Evolutionary conservation across 2,888 invertebrate genomes (phyloP).

Genomic region (Drosophila paranaensis): DNA sequence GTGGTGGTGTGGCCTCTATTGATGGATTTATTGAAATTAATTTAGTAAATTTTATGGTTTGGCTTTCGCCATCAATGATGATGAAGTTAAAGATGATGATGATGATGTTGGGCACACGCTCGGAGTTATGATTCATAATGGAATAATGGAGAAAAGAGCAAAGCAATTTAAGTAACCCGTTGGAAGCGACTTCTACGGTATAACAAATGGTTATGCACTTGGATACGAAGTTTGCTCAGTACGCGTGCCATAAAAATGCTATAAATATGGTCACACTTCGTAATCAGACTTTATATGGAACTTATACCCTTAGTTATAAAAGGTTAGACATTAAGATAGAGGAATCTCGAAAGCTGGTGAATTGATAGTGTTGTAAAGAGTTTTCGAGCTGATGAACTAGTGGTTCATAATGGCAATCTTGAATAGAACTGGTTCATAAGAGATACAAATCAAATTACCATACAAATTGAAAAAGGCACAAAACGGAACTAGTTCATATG

Average conservation of each 20-base stretch:
- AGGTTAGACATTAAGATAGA: no score
- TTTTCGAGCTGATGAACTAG: neutral
- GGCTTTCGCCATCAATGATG: constrained; percentile 13
- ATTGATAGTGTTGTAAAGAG: no score
- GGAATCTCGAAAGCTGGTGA: neutral
- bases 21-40: constrained; percentile 78
- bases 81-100: constrained; percentile 3
- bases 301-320: neutral
- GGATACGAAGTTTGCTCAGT: constrained; percentile 5
- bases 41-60: constrained; percentile 55
- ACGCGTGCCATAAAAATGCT: constrained; percentile 5
- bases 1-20: constrained; percentile 43
- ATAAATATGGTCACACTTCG: constrained; percentile 24
- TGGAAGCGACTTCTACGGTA: constrained; percentile 16
- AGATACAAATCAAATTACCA: no score
- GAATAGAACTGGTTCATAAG: neutral
- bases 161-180: constrained; percentile 11
- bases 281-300: constrained; percentile 25
- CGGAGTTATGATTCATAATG: constrained; percentile 38
- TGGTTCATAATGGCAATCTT: neutral
- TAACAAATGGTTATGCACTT: constrained; percentile 12
- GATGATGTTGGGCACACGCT: constrained; percentile 30
- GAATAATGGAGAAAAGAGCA: constrained; percentile 10
- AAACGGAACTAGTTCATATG: neutral
- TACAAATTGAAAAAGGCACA: no score